Evolutionary conservation across 2,888 invertebrate species (phyloP), one percentile per base, ranked within the genome.

Genomic region (Aplocera efformata): DNA sequence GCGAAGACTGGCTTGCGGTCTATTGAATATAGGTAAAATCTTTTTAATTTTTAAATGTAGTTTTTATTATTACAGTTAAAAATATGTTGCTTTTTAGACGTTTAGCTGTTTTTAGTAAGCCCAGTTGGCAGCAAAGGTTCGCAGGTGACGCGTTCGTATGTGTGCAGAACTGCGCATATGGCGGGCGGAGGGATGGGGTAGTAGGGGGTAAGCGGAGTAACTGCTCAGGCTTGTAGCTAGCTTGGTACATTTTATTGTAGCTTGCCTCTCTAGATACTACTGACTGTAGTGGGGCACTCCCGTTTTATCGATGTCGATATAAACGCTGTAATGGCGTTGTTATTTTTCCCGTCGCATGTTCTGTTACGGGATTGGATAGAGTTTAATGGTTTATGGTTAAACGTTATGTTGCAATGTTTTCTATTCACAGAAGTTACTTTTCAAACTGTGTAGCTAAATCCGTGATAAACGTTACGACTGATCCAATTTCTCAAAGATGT

Each of bases 241-340:
- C 81, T 80, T 69, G 79, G 82, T 84, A 88, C 84, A 83, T 86
- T 88, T 88, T 86, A 88, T 85, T 86, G 85, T 85, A 85, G 79
- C 83, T 79, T 73, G 75, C 76, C 75, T 80, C 82, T 81, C 78
- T 79, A 79, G 82, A 83, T 84, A 81, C 80, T 77, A 69, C 76
- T 69, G 72, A 59, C 60, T 66, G 61, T 56, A 67, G 76, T 69
- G 69, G 67, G 57, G 67, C 46, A 32, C 48, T 56, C 48, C 45
- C 50, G 44, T 62, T 77, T 78, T 84, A 78, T 78, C 79, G 79
- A 81, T 78, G 72, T 82, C 83, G 83, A 84, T 83, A 73, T 68
- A 79, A 76, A 74, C 59, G 55, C 49, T 60, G 66, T 72, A 67
- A 76, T 72, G 60, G 64, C 57, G 66, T 63, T 64, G 66, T 72